Evolutionary conservation across 2,888 invertebrate genomes (phyloP), one percentile per base, ranked within the genome.

Genomic region (Notodonta dromedarius): DNA sequence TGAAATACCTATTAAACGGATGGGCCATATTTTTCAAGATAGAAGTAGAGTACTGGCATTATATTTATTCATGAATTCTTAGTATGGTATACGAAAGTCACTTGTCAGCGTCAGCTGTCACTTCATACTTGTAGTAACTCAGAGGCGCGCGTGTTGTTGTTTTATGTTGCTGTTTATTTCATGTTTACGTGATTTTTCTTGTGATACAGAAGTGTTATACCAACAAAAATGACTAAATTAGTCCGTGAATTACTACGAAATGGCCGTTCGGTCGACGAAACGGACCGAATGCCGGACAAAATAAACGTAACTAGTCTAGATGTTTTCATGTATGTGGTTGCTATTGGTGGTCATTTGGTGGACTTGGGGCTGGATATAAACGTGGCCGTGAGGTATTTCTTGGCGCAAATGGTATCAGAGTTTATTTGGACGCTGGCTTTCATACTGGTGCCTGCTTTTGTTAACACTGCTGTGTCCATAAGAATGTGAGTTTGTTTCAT

Each of bases 391-490:
- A 92, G 94, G 78, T 96, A 96, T 80, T 95, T 94, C 69, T 74
- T 94, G 64, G 90, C 91, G 35, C 83, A 86, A 13, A 92, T 95
- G 77, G 87, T 93, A 67, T 88, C 89, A 58, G 96, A 96, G 84
- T 97, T 96, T 79, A 91, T 94, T 35, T 95, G 96, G 87, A 97
- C 97, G 1, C 82, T 96, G 55, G 94, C 93, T 46, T 96, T 97
- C 79, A 96, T 97, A 70, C 89, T 96, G 56, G 84, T 96, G 73
- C 97, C 97, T 56, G 96, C 97, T 0, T 91, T 97, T 67, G 95
- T 97, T 40, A 97, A 96, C 83, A 96, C 96, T 12, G 94, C 95
- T 12, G 95, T 97, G 59, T 97, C 96, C 58, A 94, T 96, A 69
- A 89, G 96, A 85, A 97, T 97, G 97, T 96, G 87, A 94, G 94